Conservation (phyloP, 2,113 vertebrate genomes). For the Silurus meridionalis region DNA sequence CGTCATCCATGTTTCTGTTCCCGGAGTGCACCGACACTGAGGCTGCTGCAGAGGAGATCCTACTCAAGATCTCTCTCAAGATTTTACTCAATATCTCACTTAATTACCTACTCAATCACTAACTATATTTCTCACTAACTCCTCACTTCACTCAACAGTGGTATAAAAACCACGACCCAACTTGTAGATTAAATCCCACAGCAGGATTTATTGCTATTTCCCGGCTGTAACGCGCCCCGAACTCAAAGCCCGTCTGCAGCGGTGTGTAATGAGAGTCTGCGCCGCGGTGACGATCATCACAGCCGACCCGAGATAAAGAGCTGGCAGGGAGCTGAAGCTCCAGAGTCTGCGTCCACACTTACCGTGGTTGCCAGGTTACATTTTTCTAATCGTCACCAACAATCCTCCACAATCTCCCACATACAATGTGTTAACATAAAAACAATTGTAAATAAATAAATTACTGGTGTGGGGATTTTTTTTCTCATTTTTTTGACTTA, state of each 20-base stretch:
- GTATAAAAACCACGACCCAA: slow-evolving; percentile 29
- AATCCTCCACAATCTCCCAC: too few relatives aligned
- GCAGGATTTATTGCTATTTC: background rate
- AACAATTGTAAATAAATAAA: background rate
- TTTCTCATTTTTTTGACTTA: background rate
- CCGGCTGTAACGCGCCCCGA: background rate
- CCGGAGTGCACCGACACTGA: background rate
- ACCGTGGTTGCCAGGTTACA: background rate
- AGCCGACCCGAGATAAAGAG: background rate
- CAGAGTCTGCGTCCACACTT: background rate
- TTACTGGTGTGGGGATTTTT: too few relatives aligned
- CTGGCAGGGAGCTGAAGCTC: background rate
- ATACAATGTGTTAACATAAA: background rate
- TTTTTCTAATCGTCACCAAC: background rate
- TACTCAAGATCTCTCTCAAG: too few relatives aligned
- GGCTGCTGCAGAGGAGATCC: background rate
- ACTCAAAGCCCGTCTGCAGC: background rate
- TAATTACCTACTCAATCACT: background rate
- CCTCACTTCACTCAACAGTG: background rate
- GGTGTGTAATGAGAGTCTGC: background rate
- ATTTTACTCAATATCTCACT: background rate
- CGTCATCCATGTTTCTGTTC: slow-evolving; percentile 55
- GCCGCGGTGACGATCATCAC: background rate
- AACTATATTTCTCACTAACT: background rate
- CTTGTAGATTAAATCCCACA: background rate